Base-by-base conservation (phyloP, 30 jellyfish, hydroid and myxozoan species). In the Pseudorhiza aurosa region DNA sequence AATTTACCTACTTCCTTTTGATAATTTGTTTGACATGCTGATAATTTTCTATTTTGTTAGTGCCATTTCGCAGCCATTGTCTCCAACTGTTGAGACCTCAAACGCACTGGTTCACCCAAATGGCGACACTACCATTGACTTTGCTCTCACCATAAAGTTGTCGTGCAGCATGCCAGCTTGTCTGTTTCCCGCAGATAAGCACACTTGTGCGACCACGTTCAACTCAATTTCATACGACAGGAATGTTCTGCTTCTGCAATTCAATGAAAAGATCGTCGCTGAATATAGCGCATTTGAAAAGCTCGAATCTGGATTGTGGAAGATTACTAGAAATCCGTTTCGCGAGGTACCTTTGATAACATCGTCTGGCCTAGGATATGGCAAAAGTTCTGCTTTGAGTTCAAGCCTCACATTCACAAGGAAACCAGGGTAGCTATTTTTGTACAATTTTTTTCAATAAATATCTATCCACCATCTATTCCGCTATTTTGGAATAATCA, bases 111-210 rank as follows among this genome's bases (percentile, higher is more conserved):
- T 76, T 21, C 59, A 33, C 10, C 88, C 88, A 33, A 44, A 37
- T 62, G 88, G 88, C 19, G 19, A 2, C 1, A 53, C 79, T 1
- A 58, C 10, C 27, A 30, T 76, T 21, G 88, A 76, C 15, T 76
- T 76, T 58, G 79, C 77, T 8, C 0, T 43, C 11, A 31, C 21
- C 26, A 18, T 76, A 18, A 76, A 76, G 46, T 26, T 76, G 67
- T 35, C 88, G 14, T 76, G 88, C 72, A 9, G 28, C 7, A 76
- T 76, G 88, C 68, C 80, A 8, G 88, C 88, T 21, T 76, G 88
- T 58, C 69, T 76, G 58, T 76, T 76, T 35, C 88, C 88, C 27
- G 75, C 75, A 2, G 88, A 76, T 27, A 24, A 37, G 19, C 88
- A 76, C 21, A 36, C 55, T 30, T 76, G 88, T 24, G 70, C 79